A percentile compares a stretch with the other conserved stretches of the same genome.
These are phyloP conservation scores for Drosophila suzukii DNA, from an alignment of 1,140 invertebrate species.

Conservation along the genomic window DNA sequence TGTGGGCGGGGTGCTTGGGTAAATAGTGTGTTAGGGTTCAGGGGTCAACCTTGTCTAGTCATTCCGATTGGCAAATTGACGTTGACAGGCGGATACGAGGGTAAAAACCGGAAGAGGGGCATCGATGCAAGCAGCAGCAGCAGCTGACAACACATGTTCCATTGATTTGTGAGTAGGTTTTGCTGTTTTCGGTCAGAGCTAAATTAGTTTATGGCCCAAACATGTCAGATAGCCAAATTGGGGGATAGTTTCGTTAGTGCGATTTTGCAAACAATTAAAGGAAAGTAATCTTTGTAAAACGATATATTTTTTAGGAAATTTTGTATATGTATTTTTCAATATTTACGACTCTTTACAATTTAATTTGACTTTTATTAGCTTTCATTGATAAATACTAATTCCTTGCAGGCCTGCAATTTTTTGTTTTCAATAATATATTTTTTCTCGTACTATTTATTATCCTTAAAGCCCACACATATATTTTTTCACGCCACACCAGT, in stretches of 20 bases:
- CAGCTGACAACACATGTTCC: slow-evolving; percentile 37
- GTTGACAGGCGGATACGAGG: slow-evolving; percentile 50
- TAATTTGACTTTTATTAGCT: slow-evolving; percentile 8
- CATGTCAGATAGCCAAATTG: slow-evolving; percentile 27
- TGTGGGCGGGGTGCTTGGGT: neutral
- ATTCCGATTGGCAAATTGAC: slow-evolving; percentile 60
- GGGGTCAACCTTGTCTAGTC: slow-evolving; percentile 28
- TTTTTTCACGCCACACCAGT: slow-evolving; percentile 9
- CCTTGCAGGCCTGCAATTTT: neutral
- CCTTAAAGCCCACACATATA: slow-evolving; percentile 8
- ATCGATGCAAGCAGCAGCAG: slow-evolving; percentile 11
- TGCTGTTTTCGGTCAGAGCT: slow-evolving; percentile 17
- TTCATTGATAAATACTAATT: slow-evolving; percentile 9
- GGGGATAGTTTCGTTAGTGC: neutral
- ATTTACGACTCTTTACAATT: neutral
- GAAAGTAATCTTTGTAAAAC: neutral
- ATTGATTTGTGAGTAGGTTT: slow-evolving; percentile 52
- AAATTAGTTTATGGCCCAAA: slow-evolving; percentile 50
- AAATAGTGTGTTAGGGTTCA: slow-evolving; percentile 14
- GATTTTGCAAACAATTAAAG: neutral
- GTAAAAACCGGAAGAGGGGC: slow-evolving; percentile 14
- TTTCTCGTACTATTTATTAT: neutral
- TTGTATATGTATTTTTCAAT: too few species aligned
- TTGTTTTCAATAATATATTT: neutral
- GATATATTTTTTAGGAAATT: too few species aligned